These are phyloP conservation scores for Chunga burmeisteri DNA, from an alignment of 2,113 vertebrate species.

Conservation along the genomic window DNA sequence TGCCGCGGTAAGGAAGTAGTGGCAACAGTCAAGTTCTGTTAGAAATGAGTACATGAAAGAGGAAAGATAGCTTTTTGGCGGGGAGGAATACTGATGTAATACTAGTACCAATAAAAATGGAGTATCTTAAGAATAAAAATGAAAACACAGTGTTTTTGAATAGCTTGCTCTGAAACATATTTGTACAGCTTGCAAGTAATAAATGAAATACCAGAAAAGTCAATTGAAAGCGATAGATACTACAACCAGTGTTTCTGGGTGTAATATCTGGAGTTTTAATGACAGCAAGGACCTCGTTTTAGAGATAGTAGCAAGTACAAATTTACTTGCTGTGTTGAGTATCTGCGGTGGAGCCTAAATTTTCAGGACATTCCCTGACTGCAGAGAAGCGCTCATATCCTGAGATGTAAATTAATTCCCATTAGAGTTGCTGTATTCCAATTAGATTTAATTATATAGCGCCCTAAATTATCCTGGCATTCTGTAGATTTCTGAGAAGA, in stretches of 20 bases:
- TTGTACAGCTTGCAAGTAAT: background rate
- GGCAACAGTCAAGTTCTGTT: background rate
- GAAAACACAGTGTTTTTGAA: background rate
- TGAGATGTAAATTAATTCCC: background rate
- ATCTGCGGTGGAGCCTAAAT: background rate
- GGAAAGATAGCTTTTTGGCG: background rate
- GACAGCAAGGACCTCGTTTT: background rate
- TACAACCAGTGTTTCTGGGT: background rate
- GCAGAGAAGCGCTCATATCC: background rate
- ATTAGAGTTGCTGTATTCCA: background rate
- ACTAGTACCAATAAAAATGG: background rate
- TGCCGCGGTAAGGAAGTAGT: background rate
- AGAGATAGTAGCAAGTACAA: background rate
- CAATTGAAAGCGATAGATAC: background rate
- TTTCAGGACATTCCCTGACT: background rate
- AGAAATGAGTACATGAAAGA: background rate
- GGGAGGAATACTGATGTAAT: background rate
- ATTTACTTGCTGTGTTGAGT: background rate
- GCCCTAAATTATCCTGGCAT: background rate
- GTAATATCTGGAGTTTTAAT: background rate
- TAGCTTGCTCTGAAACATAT: background rate
- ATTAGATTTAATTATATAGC: slow-evolving; percentile 26
- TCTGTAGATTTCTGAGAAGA: background rate
- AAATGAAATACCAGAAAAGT: background rate
- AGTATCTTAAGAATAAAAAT: background rate